Conservation (phyloP, 2,888 invertebrate species). For the Apoderus coryli region DNA sequence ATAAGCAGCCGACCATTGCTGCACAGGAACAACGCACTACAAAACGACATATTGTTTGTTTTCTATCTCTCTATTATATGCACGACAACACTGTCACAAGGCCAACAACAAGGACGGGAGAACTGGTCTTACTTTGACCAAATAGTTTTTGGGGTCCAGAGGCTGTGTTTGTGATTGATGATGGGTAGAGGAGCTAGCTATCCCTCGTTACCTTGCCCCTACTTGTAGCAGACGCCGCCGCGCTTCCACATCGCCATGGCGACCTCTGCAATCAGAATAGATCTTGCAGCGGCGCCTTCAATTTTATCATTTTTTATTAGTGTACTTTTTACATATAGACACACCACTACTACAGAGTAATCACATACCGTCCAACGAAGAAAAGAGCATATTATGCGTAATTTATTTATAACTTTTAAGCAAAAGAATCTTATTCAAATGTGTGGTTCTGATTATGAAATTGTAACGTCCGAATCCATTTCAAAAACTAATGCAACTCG, state of each 20-base stretch:
- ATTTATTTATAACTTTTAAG: no score
- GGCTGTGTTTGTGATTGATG: conserved; percentile 12
- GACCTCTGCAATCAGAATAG: conserved; percentile 47
- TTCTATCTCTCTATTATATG: conserved; percentile 18
- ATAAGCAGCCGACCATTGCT: conserved; percentile 34
- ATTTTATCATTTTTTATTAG: conserved; percentile 7
- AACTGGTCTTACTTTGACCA: conserved; percentile 36
- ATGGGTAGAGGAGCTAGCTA: conserved; percentile 40
- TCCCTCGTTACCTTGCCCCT: conserved; percentile 48
- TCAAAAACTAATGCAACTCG: no score
- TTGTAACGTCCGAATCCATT: no score
- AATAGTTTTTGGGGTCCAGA: no score
- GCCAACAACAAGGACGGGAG: conserved; percentile 34
- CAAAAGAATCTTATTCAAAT: no score
- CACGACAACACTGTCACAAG: conserved; percentile 35
- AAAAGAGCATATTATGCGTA: no score
- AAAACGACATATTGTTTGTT: conserved; percentile 21
- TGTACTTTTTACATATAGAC: no score
- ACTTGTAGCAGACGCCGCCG: conserved; percentile 46
- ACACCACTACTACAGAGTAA: no score
- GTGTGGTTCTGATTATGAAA: no score
- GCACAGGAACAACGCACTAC: conserved; percentile 34
- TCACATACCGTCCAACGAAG: no score
- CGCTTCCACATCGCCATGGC: conserved; percentile 27
- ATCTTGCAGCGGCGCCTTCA: conserved; percentile 38